Evolutionary conservation across 2,113 vertebrate genomes (phyloP).

Genomic region (Leptosomus discolor): DNA sequence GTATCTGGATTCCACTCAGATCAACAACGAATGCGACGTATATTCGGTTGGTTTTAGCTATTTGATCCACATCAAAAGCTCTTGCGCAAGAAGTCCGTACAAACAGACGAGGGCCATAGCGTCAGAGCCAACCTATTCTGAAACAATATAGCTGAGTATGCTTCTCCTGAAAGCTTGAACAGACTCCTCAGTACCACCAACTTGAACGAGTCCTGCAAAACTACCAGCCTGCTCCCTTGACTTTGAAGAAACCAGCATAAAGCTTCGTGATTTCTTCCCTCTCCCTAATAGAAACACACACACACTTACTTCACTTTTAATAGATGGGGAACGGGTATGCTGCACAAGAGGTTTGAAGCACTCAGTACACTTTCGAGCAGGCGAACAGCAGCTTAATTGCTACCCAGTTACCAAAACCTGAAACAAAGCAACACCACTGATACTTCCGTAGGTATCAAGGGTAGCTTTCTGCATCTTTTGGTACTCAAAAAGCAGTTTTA

Average conservation of each 20-base stretch:
- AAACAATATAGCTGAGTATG: accelerated
- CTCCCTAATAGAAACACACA: not conserved
- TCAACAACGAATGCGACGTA: not conserved
- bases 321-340: accelerated
- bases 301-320: not conserved
- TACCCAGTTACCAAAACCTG: not conserved
- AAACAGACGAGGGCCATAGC: not conserved
- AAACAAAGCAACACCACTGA: not conserved
- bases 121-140: not conserved
- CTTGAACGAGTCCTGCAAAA: not conserved
- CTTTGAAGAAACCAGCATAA: not conserved
- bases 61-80: not conserved
- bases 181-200: not conserved
- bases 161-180: not conserved
- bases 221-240: not conserved
- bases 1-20: not conserved
- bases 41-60: not conserved
- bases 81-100: not conserved
- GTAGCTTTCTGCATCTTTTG: not conserved
- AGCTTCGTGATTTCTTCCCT: not conserved
- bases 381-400: not conserved
- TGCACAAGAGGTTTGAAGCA: not conserved
- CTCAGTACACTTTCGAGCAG: accelerated
- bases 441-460: not conserved
- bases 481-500: not conserved